Evolutionary conservation across 2,797 vertebrate species (phyloP).

Genomic region (Ctenosaura bakeri): DNA sequence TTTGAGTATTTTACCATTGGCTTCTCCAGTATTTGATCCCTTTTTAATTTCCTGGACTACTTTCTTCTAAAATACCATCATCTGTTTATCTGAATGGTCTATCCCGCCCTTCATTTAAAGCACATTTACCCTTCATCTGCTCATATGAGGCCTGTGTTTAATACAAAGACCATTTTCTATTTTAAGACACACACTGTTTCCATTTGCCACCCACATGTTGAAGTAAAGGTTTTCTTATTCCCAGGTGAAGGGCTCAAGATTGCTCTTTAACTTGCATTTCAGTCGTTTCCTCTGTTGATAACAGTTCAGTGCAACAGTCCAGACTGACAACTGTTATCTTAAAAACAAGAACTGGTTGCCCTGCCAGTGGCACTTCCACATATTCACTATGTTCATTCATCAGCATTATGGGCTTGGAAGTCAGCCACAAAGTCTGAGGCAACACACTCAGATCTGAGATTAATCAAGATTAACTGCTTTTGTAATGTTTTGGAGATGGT

Average conservation of each 20-base stretch:
- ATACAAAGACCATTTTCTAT: constrained; percentile 17
- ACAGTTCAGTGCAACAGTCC: not conserved
- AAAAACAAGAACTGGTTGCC: constrained; percentile 29
- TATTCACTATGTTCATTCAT: not conserved
- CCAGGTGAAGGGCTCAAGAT: not conserved
- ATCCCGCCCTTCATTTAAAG: constrained; percentile 24
- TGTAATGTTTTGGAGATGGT: constrained; percentile 3
- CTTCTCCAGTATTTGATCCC: not conserved
- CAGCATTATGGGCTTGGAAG: not conserved
- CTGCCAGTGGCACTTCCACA: not conserved
- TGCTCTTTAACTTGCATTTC: not conserved
- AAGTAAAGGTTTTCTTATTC: constrained; percentile 29
- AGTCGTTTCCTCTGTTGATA: constrained; percentile 16
- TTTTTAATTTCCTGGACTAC: not conserved
- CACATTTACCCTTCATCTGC: not conserved
- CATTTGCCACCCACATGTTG: constrained; percentile 8
- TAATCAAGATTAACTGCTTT: constrained; percentile 15
- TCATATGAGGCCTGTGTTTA: not conserved
- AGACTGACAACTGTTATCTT: not conserved
- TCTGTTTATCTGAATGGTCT: constrained; percentile 10
- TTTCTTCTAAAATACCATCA: not conserved
- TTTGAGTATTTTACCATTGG: not conserved
- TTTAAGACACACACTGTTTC: constrained; percentile 50
- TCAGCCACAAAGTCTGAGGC: not conserved
- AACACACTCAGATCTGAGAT: not conserved